Conservation (phyloP, 2,888 invertebrate genomes). For the Periphyllus acericola region DNA sequence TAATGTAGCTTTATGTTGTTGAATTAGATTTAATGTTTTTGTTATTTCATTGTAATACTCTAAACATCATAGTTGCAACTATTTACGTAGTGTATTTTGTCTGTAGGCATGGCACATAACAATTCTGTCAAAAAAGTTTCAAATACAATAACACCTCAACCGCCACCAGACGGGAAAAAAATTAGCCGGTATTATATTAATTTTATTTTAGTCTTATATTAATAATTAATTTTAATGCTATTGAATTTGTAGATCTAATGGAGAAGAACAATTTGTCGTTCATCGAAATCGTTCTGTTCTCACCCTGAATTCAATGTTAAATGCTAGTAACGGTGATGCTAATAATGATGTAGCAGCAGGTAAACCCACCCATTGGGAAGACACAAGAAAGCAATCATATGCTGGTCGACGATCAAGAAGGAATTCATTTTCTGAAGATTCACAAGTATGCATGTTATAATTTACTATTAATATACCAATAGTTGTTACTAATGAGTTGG, state of each 20-base stretch:
- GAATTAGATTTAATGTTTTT: not conserved
- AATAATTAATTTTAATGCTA: not conserved
- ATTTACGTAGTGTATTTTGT: conserved; percentile 63
- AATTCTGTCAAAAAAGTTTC: conserved; percentile 50
- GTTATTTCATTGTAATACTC: conserved; percentile 1
- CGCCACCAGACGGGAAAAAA: conserved; percentile 21
- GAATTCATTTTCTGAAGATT: conserved; percentile 86
- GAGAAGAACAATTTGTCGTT: conserved; percentile 81
- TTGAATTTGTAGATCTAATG: conserved; percentile 65
- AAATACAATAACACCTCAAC: conserved; percentile 12
- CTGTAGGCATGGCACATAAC: conserved; percentile 47
- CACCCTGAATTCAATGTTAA: conserved; percentile 75
- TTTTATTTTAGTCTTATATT: not conserved
- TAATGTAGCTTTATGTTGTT: not conserved
- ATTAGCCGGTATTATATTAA: conserved; percentile 21
- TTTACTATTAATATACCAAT: not conserved
- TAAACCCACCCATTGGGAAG: conserved; percentile 87
- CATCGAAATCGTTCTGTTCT: conserved; percentile 83
- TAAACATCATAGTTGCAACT: conserved; percentile 60
- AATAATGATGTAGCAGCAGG: conserved; percentile 76
- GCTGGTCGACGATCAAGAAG: conserved; percentile 86
- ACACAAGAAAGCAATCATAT: conserved; percentile 76
- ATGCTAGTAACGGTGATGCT: conserved; percentile 66
- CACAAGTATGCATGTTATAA: conserved; percentile 68
- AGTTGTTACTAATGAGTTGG: too few relatives aligned